phyloP scores from a whole-genome alignment of 37 sponge, comb jelly and placozoan species.

The Theonella swinhoei region DNA sequence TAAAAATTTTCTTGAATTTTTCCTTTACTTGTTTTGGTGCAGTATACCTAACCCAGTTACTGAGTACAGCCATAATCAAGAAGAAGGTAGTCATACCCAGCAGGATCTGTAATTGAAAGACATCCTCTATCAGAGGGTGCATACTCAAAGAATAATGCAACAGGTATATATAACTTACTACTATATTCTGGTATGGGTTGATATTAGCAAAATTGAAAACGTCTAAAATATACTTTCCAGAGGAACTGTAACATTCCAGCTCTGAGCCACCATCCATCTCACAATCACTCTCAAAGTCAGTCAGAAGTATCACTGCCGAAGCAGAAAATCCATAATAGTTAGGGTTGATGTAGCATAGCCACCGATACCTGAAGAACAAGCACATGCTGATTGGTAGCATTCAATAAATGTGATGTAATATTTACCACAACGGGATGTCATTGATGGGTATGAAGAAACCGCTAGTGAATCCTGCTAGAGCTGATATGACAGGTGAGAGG shows the following conservation, averaged over 20 bases:
- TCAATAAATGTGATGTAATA: neutral
- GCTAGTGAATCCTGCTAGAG: slow-evolving; percentile 86
- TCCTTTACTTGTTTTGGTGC: neutral
- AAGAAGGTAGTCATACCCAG: slow-evolving; percentile 50
- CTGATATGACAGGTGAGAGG: slow-evolving; percentile 75
- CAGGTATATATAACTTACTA: slow-evolving; percentile 22
- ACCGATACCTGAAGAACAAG: slow-evolving; percentile 49
- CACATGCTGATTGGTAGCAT: neutral
- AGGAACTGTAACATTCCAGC: slow-evolving; percentile 71
- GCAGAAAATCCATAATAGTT: slow-evolving; percentile 89
- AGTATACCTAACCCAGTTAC: slow-evolving; percentile 42
- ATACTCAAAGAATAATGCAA: neutral
- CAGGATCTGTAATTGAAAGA: slow-evolving; percentile 39
- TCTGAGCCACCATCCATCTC: slow-evolving; percentile 27
- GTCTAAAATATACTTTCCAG: slow-evolving; percentile 57
- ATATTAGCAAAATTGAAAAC: slow-evolving; percentile 65
- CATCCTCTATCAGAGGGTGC: neutral
- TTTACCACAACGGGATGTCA: slow-evolving; percentile 56
- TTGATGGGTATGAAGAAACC: slow-evolving; percentile 86
- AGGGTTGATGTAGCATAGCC: slow-evolving; percentile 87
- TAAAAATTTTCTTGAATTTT: too few relatives aligned
- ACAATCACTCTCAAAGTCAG: slow-evolving; percentile 46
- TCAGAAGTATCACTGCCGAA: slow-evolving; percentile 48
- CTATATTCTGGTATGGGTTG: slow-evolving; percentile 71
- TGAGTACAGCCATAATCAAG: slow-evolving; percentile 37